Conservation (phyloP, 2,113 vertebrate species). For the Lontra canadensis region DNA sequence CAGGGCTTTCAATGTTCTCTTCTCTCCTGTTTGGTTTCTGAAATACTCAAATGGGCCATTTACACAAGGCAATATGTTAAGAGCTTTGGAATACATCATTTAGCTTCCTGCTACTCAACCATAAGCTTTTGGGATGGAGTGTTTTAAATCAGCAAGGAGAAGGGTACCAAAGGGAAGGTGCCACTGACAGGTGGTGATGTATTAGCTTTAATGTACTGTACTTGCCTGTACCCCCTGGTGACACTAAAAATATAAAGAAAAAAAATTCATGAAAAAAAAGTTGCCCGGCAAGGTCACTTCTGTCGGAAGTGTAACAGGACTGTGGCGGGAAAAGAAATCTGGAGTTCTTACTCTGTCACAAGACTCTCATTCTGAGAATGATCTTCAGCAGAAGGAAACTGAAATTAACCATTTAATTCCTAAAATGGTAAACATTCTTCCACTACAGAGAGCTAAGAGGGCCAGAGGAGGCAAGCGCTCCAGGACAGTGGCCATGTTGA, state of each 20-base stretch:
- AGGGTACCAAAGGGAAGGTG: slow-evolving; percentile 71
- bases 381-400: slow-evolving; percentile 72
- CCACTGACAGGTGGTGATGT: slow-evolving; percentile 80
- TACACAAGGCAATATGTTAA: slow-evolving; percentile 38
- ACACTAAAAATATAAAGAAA: slow-evolving; percentile 81
- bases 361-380: slow-evolving; percentile 76
- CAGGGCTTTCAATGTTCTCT: slow-evolving; percentile 32
- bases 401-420: slow-evolving; percentile 61
- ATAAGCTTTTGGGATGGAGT: slow-evolving; percentile 44
- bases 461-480: background rate
- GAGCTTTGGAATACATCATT: slow-evolving; percentile 58
- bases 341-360: slow-evolving; percentile 73
- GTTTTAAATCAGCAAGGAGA: slow-evolving; percentile 63
- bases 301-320: slow-evolving; percentile 70
- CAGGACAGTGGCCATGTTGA: slow-evolving; percentile 12
- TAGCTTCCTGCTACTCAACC: slow-evolving; percentile 65
- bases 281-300: slow-evolving; percentile 78
- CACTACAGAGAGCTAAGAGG: background rate
- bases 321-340: slow-evolving; percentile 77
- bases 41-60: slow-evolving; percentile 54
- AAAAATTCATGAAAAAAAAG: slow-evolving; percentile 75
- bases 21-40: slow-evolving; percentile 26
- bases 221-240: slow-evolving; percentile 72
- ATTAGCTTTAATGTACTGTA: slow-evolving; percentile 84
- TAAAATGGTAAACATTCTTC: slow-evolving; percentile 46